Evolutionary conservation across 2,797 vertebrate species (phyloP), one percentile per base, ranked within the genome.

Genomic region (Gymnoscopelus braueri): DNA sequence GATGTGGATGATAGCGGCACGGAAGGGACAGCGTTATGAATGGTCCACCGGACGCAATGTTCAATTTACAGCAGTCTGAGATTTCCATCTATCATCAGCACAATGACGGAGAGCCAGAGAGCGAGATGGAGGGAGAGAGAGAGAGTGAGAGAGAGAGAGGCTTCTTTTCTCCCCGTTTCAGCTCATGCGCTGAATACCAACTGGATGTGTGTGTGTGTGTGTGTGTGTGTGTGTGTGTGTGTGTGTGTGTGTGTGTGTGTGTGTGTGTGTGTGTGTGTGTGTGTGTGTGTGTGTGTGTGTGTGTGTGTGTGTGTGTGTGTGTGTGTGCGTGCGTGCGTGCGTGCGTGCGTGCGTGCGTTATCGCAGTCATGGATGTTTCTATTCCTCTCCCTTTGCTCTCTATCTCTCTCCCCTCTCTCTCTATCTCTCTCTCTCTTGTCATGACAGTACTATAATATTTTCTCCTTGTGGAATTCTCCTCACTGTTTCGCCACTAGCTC

Each of bases 41-140:
- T 78, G 84, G 85, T 83, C 71, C 53, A 71, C 71, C 73, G 77
- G 86, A 84, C 44, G 63, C 76, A 76, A 63, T 84, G 86, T 91
- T 90, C 85, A 89, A 86, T 90, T 91, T 91, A 88, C 82, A 87
- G 84, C 80, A 57, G 80, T 61, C 69, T 60, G 79, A 88, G 83
- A 88, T 89, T 87, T 90, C 66, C 84, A 90, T 90, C 87, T 88
- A 82, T 89, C 87, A 85, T 71, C 60, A 2, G 57, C 69, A 69
- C 74, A 67, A 75, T 77, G 75, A 80, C 57, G 57, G 78, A 85
- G 73, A 63, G 74, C 63, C 15, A 14, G 62, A 51, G 49, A 63
- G 53, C 19, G 61, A 67, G 60, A 59, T 59, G 58, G 58, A 61
- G 47, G 60, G 4, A 60, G 35, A 60, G 15, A 23, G 39, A 61